Evolutionary conservation across 2,797 vertebrate species (phyloP).

Genomic region (Acipenser ruthenus): DNA sequence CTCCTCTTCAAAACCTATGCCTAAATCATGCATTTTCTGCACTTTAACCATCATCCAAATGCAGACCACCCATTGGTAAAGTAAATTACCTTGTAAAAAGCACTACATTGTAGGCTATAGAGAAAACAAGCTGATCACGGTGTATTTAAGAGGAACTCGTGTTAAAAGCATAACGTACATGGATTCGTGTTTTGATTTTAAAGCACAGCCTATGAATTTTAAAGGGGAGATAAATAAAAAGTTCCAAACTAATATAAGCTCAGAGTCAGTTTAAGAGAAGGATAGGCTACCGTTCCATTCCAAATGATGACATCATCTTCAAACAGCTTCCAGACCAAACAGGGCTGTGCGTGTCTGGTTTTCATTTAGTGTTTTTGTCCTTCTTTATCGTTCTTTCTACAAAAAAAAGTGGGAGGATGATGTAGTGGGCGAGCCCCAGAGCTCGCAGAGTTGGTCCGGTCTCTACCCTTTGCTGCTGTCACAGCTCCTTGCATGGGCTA

Average conservation of each 20-base stretch:
- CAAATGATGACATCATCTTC: conserved; percentile 51
- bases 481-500: conserved; percentile 53
- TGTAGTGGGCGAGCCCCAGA: conserved; percentile 53
- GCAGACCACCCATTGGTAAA: too few relatives aligned
- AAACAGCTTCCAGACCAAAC: conserved; percentile 55
- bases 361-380: conserved; percentile 45
- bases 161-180: neutral
- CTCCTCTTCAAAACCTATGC: too few relatives aligned
- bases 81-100: conserved; percentile 25
- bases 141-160: conserved; percentile 1
- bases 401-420: conserved; percentile 54
- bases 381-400: conserved; percentile 32
- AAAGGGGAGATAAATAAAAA: neutral
- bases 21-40: too few relatives aligned
- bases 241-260: conserved; percentile 20
- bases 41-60: too few relatives aligned
- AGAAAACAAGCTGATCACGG: conserved; percentile 7
- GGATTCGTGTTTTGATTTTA: conserved; percentile 3
- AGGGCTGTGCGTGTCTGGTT: conserved; percentile 53
- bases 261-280: conserved; percentile 15
- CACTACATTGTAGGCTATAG: conserved; percentile 2
- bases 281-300: conserved; percentile 25
- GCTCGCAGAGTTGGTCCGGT: conserved; percentile 55
- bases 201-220: neutral
- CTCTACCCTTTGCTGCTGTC: conserved; percentile 40